Conservation (phyloP, 92 coral and sea anemone genomes). For the Palythoa heliodiscus region DNA sequence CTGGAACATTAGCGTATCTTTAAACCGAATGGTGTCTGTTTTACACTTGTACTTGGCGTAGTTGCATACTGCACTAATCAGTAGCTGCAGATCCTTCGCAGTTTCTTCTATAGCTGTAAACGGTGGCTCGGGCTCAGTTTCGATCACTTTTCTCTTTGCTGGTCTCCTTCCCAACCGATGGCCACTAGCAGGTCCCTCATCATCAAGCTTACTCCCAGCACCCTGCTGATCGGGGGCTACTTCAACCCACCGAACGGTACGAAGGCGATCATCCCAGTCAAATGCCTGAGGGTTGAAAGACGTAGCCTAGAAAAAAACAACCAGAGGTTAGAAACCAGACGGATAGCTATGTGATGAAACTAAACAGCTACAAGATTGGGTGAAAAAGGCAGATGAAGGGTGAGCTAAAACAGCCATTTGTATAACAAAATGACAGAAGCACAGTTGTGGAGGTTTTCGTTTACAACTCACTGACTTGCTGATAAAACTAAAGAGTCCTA, state of each 20-base stretch:
- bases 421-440: not conserved
- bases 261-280: constrained; percentile 99
- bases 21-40: constrained; percentile 77
- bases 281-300: constrained; percentile 73
- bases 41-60: constrained; percentile 81
- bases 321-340: not conserved
- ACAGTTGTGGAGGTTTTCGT: not conserved
- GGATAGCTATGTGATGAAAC: not conserved
- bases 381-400: not conserved
- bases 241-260: constrained; percentile 96
- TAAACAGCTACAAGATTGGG: not conserved
- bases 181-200: constrained; percentile 61
- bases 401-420: not conserved
- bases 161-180: constrained; percentile 66
- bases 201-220: constrained; percentile 59
- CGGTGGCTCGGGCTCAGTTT: constrained; percentile 94
- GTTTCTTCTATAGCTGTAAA: constrained; percentile 84
- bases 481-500: not conserved
- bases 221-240: constrained; percentile 48
- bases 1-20: constrained; percentile 97
- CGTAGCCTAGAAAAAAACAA: constrained; percentile 20
- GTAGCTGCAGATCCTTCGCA: constrained; percentile 77
- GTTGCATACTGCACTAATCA: constrained; percentile 85
- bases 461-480: not conserved
- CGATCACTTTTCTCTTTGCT: constrained; percentile 88